Conservation (phyloP, 1,140 invertebrate genomes). For the Diabrotica undecimpunctata region DNA sequence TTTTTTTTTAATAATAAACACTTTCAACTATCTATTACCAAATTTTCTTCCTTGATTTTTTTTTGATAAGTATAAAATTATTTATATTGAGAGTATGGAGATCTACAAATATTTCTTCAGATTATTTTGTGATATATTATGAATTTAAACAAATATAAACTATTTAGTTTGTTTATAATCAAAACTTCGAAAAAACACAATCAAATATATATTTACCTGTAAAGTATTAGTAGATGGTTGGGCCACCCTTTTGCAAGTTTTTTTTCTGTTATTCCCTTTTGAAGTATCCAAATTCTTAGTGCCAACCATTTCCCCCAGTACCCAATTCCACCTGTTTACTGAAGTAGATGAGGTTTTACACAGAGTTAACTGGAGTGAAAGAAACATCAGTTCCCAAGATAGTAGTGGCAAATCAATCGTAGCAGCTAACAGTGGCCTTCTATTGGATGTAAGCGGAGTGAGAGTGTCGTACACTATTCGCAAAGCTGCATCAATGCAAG, state of each 20-base stretch:
- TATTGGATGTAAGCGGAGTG: constrained; percentile 51
- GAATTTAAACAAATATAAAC: no score
- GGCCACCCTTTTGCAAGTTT: constrained; percentile 29
- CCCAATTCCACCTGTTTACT: constrained; percentile 73
- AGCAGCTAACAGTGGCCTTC: constrained; percentile 49
- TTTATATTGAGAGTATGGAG: no score
- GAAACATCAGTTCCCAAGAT: constrained; percentile 75
- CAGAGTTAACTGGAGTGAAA: constrained; percentile 71
- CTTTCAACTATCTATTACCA: no score
- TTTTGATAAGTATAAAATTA: no score
- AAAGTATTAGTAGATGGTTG: constrained; percentile 11
- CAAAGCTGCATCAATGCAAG: constrained; percentile 61
- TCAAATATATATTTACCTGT: neutral
- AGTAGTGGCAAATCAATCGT: constrained; percentile 62
- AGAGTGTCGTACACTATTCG: constrained; percentile 56
- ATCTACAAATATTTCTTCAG: no score
- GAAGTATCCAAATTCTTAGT: constrained; percentile 45
- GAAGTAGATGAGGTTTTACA: constrained; percentile 43
- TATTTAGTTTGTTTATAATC: no score
- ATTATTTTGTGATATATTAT: no score
- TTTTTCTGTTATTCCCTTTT: constrained; percentile 31
- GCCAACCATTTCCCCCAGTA: constrained; percentile 55
- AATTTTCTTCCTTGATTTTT: no score
- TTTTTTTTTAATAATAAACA: no score
- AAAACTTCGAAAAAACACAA: no score